Conservation (phyloP, 1,140 invertebrate species). For the Wasmannia auropunctata region DNA sequence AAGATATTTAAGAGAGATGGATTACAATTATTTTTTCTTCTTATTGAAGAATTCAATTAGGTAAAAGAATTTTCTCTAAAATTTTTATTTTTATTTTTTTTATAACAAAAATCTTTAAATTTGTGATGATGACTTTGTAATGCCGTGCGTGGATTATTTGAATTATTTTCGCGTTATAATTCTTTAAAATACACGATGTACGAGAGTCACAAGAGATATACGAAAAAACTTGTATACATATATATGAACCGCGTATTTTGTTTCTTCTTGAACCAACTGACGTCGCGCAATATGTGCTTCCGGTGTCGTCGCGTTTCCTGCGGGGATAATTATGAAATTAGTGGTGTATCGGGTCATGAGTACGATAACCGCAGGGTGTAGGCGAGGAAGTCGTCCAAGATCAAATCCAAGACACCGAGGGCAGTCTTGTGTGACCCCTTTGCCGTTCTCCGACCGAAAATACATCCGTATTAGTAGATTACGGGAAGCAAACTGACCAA, state of each 20-base stretch:
- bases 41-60: neutral
- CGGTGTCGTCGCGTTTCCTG: conserved; percentile 51
- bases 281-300: conserved; percentile 55
- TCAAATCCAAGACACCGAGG: conserved; percentile 60
- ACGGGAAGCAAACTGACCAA: conserved; percentile 55
- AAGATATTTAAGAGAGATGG: neutral
- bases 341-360: conserved; percentile 68
- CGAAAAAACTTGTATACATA: neutral
- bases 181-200: neutral
- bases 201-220: too few relatives aligned
- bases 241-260: neutral
- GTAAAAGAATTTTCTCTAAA: neutral
- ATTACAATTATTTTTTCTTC: neutral
- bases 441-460: conserved; percentile 36
- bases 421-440: conserved; percentile 67
- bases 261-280: conserved; percentile 40
- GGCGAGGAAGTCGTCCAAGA: conserved; percentile 64
- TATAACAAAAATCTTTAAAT: neutral
- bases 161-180: neutral
- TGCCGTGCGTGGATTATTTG: neutral
- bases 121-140: neutral
- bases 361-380: conserved; percentile 66
- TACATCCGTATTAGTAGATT: conserved; percentile 54
- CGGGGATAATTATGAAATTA: conserved; percentile 71
- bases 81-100: neutral